A percentile compares a stretch with the other conserved stretches of the same genome.
phyloP scores from a whole-genome alignment of 2,888 invertebrate genomes.

The Callyntrura sp. region DNA sequence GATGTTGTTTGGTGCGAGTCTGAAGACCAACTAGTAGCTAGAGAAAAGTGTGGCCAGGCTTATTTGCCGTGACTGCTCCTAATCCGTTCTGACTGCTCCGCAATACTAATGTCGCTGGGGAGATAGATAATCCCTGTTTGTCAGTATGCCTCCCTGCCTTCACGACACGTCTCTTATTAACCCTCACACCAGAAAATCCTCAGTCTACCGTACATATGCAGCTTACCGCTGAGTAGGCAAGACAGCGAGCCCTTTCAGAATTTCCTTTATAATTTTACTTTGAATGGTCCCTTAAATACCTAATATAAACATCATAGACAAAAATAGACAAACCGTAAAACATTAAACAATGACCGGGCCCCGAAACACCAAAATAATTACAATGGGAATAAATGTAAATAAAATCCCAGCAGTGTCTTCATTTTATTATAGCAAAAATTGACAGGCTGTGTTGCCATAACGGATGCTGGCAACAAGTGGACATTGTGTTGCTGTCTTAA shows the following conservation, averaged over 20 bases:
- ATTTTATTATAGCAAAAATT: no score
- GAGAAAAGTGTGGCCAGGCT: constrained; percentile 73
- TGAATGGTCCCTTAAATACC: constrained; percentile 41
- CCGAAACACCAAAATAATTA: no score
- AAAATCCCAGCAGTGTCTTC: no score
- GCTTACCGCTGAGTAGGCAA: neutral
- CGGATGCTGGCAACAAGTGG: no score
- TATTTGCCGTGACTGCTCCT: constrained; percentile 64
- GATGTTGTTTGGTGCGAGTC: constrained; percentile 63
- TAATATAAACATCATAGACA: constrained; percentile 11
- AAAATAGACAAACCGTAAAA: no score
- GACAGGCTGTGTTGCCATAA: no score
- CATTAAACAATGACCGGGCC: no score
- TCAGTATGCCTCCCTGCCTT: constrained; percentile 52
- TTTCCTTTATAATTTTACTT: constrained; percentile 30
- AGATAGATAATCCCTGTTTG: constrained; percentile 56
- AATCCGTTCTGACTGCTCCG: constrained; percentile 75
- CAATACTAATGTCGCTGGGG: constrained; percentile 73
- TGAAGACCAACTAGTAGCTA: constrained; percentile 72
- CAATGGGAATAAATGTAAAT: no score
- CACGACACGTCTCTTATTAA: constrained; percentile 59
- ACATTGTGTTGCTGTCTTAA: no score
- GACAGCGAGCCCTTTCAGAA: neutral
- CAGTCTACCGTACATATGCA: neutral
- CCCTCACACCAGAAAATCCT: constrained; percentile 28